phyloP scores from a whole-genome alignment of 2,888 invertebrate genomes.

The Dolichomitus sp. region DNA sequence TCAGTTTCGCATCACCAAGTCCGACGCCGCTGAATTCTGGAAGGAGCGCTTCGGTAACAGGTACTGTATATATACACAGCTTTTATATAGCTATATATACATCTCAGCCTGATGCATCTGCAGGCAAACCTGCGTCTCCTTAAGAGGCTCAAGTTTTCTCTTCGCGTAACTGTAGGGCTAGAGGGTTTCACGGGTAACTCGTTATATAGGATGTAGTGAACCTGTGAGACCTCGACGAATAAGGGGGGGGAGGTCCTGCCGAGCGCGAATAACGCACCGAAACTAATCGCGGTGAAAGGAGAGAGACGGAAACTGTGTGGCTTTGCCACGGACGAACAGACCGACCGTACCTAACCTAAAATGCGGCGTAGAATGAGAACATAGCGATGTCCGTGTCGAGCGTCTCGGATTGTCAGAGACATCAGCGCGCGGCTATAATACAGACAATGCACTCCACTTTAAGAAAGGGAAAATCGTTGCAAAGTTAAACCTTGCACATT shows the following conservation, averaged over 20 bases:
- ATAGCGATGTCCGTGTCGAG: background rate
- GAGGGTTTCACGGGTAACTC: background rate
- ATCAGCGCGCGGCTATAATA: too few relatives aligned
- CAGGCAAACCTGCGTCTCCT: background rate
- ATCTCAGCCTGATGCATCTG: too few relatives aligned
- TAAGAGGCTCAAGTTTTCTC: background rate
- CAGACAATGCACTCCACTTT: background rate
- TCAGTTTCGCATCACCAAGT: conserved; percentile 99
- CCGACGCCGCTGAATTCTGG: conserved; percentile 99
- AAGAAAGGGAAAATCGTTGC: background rate
- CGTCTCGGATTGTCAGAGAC: conserved; percentile 1
- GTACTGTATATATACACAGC: conserved; percentile 86
- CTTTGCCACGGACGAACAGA: background rate
- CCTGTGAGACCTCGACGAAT: background rate
- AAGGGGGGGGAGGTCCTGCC: background rate
- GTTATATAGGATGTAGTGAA: background rate
- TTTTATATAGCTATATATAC: background rate
- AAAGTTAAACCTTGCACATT: too few relatives aligned
- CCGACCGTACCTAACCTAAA: conserved; percentile 33
- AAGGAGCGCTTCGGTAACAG: conserved; percentile 98
- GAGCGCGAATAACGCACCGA: conserved; percentile 51
- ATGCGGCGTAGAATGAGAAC: background rate
- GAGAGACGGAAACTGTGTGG: background rate
- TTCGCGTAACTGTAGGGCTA: background rate
- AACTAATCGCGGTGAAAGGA: conserved; percentile 28